Percentiles rank a stretch among this genome's conserved stretches.
Evolutionary conservation across 2,888 invertebrate species (phyloP).

Genomic region (Anticlea derivata): DNA sequence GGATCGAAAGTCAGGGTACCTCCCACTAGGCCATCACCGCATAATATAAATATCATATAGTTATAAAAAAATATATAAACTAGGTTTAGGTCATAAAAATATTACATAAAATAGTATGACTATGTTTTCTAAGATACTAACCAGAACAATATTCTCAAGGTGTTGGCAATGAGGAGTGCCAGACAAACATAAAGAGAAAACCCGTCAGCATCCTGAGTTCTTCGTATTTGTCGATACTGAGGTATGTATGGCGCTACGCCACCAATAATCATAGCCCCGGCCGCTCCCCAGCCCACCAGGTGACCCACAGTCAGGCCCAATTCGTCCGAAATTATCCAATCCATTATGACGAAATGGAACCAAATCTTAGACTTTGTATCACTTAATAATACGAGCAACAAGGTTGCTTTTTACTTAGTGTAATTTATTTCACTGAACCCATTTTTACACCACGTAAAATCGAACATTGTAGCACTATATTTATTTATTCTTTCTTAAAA

Average conservation of each 20-base stretch:
- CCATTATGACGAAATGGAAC: slow-evolving; percentile 74
- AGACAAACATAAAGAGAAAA: slow-evolving; percentile 99
- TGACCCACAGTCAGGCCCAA: slow-evolving; percentile 89
- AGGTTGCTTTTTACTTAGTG: not conserved
- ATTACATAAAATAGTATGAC: no score
- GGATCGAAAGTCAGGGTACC: no score
- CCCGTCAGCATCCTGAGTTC: slow-evolving; percentile 96
- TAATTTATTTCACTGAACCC: slow-evolving; percentile 5
- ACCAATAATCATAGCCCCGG: slow-evolving; percentile 96
- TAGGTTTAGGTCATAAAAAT: no score
- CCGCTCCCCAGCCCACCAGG: slow-evolving; percentile 91
- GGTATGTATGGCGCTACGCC: slow-evolving; percentile 98
- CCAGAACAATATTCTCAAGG: slow-evolving; percentile 98
- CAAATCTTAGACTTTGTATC: not conserved
- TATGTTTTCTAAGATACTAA: slow-evolving; percentile 86
- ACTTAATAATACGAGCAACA: not conserved
- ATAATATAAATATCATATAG: no score
- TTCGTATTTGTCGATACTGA: slow-evolving; percentile 96
- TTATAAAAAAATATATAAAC: no score
- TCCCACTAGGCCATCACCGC: no score
- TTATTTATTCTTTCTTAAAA: not conserved
- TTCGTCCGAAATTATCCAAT: slow-evolving; percentile 91
- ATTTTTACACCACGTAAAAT: slow-evolving; percentile 4
- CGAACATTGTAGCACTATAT: not conserved
- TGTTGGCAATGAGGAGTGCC: slow-evolving; percentile 97